phyloP scores from a whole-genome alignment of 2,888 invertebrate genomes.

The Meiosimyza decipiens region DNA sequence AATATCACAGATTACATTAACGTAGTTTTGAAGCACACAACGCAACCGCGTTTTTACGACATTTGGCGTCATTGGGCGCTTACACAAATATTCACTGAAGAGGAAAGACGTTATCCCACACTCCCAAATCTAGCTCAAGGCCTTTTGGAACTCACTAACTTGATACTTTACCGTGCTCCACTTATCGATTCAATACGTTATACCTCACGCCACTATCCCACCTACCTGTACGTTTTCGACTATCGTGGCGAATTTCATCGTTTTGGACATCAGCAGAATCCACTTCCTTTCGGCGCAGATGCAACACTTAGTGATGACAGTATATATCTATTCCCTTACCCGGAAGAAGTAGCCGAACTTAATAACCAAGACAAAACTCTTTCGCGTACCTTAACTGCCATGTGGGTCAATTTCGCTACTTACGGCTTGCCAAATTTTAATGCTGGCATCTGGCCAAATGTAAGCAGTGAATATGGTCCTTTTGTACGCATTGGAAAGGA shows the following conservation, averaged over 20 bases:
- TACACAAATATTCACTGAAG: slow-evolving; percentile 55
- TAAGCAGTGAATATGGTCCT: slow-evolving; percentile 60
- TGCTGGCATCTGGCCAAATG: slow-evolving; percentile 56
- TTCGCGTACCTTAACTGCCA: slow-evolving; percentile 64
- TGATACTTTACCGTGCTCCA: slow-evolving; percentile 62
- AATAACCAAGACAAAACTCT: slow-evolving; percentile 62
- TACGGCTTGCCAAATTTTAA: slow-evolving; percentile 55
- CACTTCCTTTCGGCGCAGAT: slow-evolving; percentile 67
- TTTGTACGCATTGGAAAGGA: slow-evolving; percentile 60
- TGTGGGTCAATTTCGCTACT: slow-evolving; percentile 65
- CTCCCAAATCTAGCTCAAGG: slow-evolving; percentile 51
- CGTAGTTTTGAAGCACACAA: slow-evolving; percentile 57
- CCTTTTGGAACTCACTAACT: slow-evolving; percentile 59
- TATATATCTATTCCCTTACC: slow-evolving; percentile 70
- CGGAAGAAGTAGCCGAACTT: slow-evolving; percentile 58
- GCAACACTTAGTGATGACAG: slow-evolving; percentile 73
- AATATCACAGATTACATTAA: slow-evolving; percentile 61
- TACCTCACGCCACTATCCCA: slow-evolving; percentile 55
- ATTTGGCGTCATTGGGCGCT: slow-evolving; percentile 59
- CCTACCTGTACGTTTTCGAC: slow-evolving; percentile 68
- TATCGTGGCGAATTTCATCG: slow-evolving; percentile 66
- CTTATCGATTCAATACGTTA: slow-evolving; percentile 58
- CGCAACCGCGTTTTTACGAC: slow-evolving; percentile 52
- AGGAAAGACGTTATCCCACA: slow-evolving; percentile 49
- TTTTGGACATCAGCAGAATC: slow-evolving; percentile 60